Conservation (phyloP, 2,113 vertebrate species). For the Phrynosoma platyrhinos region DNA sequence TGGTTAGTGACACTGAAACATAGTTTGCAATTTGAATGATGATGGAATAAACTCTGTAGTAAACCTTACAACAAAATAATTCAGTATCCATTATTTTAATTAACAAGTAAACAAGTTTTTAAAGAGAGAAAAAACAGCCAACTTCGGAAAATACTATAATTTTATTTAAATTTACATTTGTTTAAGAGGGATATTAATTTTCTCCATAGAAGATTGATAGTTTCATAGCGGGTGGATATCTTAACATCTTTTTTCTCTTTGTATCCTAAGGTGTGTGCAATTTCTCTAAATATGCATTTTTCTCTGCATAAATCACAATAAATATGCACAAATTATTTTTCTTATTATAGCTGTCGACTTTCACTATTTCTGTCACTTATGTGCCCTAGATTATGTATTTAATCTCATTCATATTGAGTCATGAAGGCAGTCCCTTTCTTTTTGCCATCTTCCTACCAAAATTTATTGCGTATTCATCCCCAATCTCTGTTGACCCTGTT, state of each 20-base stretch:
- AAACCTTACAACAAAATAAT: background rate
- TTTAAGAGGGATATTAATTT: constrained; percentile 44
- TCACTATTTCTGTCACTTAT: background rate
- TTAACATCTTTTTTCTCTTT: constrained; percentile 31
- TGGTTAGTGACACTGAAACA: constrained; percentile 33
- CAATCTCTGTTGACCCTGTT: background rate
- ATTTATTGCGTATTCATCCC: background rate
- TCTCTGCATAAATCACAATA: background rate
- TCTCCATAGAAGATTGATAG: constrained; percentile 39
- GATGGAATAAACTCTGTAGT: constrained; percentile 29
- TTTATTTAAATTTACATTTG: constrained; percentile 23
- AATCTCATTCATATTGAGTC: background rate
- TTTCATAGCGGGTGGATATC: constrained; percentile 42
- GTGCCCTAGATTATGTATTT: background rate
- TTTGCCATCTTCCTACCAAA: background rate
- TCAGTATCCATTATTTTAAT: constrained; percentile 11
- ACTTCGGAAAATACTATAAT: background rate
- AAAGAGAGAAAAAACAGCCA: constrained; percentile 12
- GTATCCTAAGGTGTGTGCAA: constrained; percentile 23
- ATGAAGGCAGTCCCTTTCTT: background rate
- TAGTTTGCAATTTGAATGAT: constrained; percentile 20
- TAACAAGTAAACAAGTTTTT: background rate
- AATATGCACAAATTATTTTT: background rate
- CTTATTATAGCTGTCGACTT: background rate
- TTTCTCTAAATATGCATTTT: background rate